These are phyloP conservation scores for Drosophila anomelani DNA, from an alignment of 2,888 invertebrate genomes.

Conservation along the genomic window DNA sequence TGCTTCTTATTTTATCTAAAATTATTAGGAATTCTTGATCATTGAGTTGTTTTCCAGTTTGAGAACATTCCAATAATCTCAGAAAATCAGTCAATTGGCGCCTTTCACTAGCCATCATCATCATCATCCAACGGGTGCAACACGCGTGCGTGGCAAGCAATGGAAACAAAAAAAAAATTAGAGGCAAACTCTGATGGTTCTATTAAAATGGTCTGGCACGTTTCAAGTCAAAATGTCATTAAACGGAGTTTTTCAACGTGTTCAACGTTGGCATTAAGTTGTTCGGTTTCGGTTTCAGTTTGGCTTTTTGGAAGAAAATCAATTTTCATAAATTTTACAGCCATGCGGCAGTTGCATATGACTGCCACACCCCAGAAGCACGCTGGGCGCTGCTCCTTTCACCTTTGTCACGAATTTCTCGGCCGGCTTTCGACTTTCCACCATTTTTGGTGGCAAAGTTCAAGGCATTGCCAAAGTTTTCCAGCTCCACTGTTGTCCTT, in stretches of 20 bases:
- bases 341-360: conserved; percentile 72
- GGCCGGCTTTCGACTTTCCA: conserved; percentile 23
- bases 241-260: conserved; percentile 40
- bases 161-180: conserved; percentile 1
- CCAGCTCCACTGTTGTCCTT: neutral
- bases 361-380: conserved; percentile 53
- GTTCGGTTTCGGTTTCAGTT: conserved; percentile 56
- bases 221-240: conserved; percentile 69
- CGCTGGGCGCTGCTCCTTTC: conserved; percentile 48
- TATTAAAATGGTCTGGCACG: conserved; percentile 37
- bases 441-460: conserved; percentile 56
- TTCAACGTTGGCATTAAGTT: conserved; percentile 61
- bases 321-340: conserved; percentile 76
- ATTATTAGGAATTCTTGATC: too few relatives aligned
- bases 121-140: conserved; percentile 12
- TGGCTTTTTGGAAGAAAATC: conserved; percentile 62
- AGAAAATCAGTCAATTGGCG: neutral
- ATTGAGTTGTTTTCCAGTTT: neutral
- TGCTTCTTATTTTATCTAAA: neutral
- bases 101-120: conserved; percentile 14
- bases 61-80: neutral
- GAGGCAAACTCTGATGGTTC: conserved; percentile 27
- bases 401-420: conserved; percentile 73
- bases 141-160: conserved; percentile 32
- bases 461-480: conserved; percentile 71